These are phyloP conservation scores for Erynnis tages DNA, from an alignment of 2,888 invertebrate genomes.

Conservation along the genomic window DNA sequence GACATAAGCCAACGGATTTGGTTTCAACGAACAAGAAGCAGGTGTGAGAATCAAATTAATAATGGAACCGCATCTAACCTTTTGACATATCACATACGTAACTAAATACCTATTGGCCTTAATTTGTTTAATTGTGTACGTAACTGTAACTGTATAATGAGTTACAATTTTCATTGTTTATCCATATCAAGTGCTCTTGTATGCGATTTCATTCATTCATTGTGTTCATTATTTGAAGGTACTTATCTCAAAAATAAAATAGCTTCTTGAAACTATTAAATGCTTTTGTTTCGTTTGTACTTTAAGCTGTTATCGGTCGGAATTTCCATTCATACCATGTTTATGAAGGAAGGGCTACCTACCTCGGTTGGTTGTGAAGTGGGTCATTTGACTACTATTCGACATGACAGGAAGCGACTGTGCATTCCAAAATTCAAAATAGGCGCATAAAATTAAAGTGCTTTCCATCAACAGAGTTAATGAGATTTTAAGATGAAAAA, in stretches of 20 bases:
- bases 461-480: slow-evolving; percentile 35
- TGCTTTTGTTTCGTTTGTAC: too few species aligned
- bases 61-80: too few species aligned
- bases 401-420: slow-evolving; percentile 39
- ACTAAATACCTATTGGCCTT: too few species aligned
- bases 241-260: too few species aligned
- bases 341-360: slow-evolving; percentile 15
- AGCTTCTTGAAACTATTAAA: background rate
- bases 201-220: too few species aligned
- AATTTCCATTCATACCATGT: slow-evolving; percentile 9
- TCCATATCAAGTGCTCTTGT: too few species aligned
- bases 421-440: slow-evolving; percentile 22
- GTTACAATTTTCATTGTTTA: too few species aligned
- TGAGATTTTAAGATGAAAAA: slow-evolving; percentile 7
- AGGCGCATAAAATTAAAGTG: slow-evolving; percentile 25
- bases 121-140: background rate
- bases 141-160: too few species aligned
- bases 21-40: background rate
- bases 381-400: slow-evolving; percentile 35
- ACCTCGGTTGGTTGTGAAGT: slow-evolving; percentile 11
- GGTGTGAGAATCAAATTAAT: too few species aligned
- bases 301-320: slow-evolving; percentile 2
- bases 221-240: too few species aligned
- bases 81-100: too few species aligned
- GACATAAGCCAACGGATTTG: slow-evolving; percentile 15